Percentiles rank a stretch among this genome's conserved stretches.
These are phyloP conservation scores for Sterna hirundo DNA, from an alignment of 2,113 vertebrate genomes.

Conservation along the genomic window DNA sequence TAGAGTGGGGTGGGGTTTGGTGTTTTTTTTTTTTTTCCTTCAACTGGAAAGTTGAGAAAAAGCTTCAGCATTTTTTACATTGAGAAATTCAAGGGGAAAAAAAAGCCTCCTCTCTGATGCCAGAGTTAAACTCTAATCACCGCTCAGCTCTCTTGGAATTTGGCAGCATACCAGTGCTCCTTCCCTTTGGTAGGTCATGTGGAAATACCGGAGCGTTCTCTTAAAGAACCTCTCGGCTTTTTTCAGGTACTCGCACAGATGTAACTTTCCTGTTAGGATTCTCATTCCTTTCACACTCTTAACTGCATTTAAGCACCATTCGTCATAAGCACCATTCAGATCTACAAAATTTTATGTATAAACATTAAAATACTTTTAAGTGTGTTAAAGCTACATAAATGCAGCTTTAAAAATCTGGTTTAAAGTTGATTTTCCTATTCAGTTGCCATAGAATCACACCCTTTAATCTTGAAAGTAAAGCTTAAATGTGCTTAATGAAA, in stretches of 20 bases:
- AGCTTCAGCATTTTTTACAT: not conserved
- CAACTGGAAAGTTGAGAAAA: not conserved
- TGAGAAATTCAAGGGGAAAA: not conserved
- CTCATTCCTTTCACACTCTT: not conserved
- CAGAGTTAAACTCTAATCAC: slow-evolving; percentile 59
- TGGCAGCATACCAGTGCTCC: slow-evolving; percentile 58
- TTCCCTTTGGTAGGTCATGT: slow-evolving; percentile 57
- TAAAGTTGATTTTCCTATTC: not conserved
- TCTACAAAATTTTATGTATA: not conserved
- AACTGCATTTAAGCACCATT: not conserved
- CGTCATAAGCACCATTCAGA: not conserved
- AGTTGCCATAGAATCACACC: not conserved
- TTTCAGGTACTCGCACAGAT: slow-evolving; percentile 37
- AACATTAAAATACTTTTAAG: not conserved
- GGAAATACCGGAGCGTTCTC: slow-evolving; percentile 51
- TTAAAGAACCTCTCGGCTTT: slow-evolving; percentile 48
- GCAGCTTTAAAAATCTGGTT: not conserved
- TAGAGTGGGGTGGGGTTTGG: not conserved
- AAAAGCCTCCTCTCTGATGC: not conserved
- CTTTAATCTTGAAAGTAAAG: not conserved
- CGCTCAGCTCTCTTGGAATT: slow-evolving; percentile 61
- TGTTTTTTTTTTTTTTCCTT: not conserved
- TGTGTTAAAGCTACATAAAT: not conserved
- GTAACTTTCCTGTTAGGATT: not conserved
- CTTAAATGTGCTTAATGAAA: not conserved